Conservation (phyloP, 2,888 invertebrate genomes). For the Petrophora chlorosata region DNA sequence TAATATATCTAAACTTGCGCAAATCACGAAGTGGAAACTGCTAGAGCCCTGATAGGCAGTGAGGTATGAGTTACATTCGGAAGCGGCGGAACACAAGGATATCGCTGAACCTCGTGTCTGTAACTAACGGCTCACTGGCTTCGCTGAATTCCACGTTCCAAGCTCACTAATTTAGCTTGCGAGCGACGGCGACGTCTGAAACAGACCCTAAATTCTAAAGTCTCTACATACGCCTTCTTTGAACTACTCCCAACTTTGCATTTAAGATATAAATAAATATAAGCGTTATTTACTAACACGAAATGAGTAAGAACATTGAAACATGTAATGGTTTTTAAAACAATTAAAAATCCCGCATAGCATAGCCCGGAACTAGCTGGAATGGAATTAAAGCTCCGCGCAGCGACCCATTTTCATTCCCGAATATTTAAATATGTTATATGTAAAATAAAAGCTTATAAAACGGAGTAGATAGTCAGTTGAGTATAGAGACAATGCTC, state of each 20-base stretch:
- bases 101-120: conserved; percentile 21
- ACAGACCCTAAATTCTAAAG: conserved; percentile 21
- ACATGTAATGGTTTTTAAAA: not conserved
- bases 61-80: conserved; percentile 20
- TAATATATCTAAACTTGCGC: not conserved
- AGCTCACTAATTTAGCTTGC: conserved; percentile 26
- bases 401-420: conserved; percentile 21
- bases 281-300: too few relatives aligned
- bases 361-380: conserved; percentile 11
- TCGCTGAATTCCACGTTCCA: conserved; percentile 22
- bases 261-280: too few relatives aligned
- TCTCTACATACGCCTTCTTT: conserved; percentile 3
- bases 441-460: conserved; percentile 33
- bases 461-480: conserved; percentile 27
- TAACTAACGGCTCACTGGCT: conserved; percentile 26
- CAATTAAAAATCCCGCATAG: not conserved
- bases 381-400: conserved; percentile 16
- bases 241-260: not conserved
- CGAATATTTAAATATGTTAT: conserved; percentile 21
- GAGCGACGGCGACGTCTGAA: conserved; percentile 20
- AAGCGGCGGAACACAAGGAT: conserved; percentile 26
- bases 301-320: too few relatives aligned
- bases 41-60: conserved; percentile 5
- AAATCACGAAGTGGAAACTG: conserved; percentile 1
- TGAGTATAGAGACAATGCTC: conserved; percentile 59